These are phyloP conservation scores for Bujurquina vittata DNA, from an alignment of 2,113 vertebrate genomes.

Conservation along the genomic window DNA sequence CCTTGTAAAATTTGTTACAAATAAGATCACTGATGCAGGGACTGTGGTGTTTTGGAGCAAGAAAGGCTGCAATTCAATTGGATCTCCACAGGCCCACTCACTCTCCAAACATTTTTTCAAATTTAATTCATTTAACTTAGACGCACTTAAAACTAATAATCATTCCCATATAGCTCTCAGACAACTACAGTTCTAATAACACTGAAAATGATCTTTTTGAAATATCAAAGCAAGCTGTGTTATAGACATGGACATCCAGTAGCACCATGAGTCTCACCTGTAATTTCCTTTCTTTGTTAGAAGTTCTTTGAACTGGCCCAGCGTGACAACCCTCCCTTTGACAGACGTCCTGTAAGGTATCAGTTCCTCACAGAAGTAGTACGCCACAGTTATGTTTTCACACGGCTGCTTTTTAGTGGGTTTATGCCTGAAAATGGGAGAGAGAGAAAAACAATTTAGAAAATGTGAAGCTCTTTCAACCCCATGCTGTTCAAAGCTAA, in stretches of 20 bases:
- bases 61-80: too few relatives aligned
- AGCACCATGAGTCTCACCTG: conserved; percentile 79
- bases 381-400: conserved; percentile 92
- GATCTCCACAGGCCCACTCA: too few relatives aligned
- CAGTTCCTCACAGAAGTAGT: conserved; percentile 95
- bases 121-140: too few relatives aligned
- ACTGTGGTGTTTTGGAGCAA: too few relatives aligned
- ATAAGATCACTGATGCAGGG: too few relatives aligned
- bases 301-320: conserved; percentile 96
- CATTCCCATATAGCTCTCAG: too few relatives aligned
- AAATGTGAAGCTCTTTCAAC: background rate
- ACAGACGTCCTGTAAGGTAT: conserved; percentile 94
- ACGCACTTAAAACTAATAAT: too few relatives aligned
- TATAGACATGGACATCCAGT: background rate
- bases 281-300: conserved; percentile 96
- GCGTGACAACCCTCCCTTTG: conserved; percentile 86
- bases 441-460: background rate
- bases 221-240: background rate
- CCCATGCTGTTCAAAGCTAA: background rate
- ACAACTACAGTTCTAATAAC: too few relatives aligned
- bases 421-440: conserved; percentile 80
- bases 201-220: too few relatives aligned
- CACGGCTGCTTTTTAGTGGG: conserved; percentile 80
- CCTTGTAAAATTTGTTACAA: too few relatives aligned
- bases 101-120: too few relatives aligned